These are phyloP conservation scores for Phyto melanocephala DNA, from an alignment of 2,888 invertebrate species.

Conservation along the genomic window DNA sequence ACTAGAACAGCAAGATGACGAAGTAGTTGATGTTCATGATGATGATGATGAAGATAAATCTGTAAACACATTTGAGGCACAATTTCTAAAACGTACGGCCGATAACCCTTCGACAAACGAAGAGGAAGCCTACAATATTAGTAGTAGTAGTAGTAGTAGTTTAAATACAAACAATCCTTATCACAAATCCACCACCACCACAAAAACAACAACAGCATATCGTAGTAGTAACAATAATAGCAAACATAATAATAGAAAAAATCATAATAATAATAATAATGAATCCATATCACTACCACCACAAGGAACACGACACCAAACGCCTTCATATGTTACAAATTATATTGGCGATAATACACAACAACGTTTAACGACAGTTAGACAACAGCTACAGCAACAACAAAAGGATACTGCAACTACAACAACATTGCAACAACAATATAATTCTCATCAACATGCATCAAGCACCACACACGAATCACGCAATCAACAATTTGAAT, in stretches of 20 bases:
- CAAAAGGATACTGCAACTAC: constrained; percentile 59
- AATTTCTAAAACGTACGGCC: constrained; percentile 76
- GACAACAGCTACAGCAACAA: constrained; percentile 58
- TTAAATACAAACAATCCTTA: constrained; percentile 50
- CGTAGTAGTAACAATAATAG: constrained; percentile 60
- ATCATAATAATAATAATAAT: constrained; percentile 30
- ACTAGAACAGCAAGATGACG: constrained; percentile 55
- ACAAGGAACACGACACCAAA: constrained; percentile 65
- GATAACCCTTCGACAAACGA: constrained; percentile 49
- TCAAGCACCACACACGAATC: constrained; percentile 50
- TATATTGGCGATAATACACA: constrained; percentile 79
- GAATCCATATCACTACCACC: constrained; percentile 24
- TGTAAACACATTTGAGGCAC: constrained; percentile 69
- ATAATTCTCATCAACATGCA: constrained; percentile 55
- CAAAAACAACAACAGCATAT: constrained; percentile 46
- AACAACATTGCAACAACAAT: constrained; percentile 47
- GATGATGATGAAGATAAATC: constrained; percentile 3
- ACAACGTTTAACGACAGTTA: constrained; percentile 74
- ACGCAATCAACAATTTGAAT: constrained; percentile 60
- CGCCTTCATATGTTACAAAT: constrained; percentile 80
- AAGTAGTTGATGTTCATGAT: background rate
- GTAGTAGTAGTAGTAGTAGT: constrained; percentile 69
- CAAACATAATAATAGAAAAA: constrained; percentile 36
- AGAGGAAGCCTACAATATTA: constrained; percentile 60
- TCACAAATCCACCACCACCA: constrained; percentile 15